Conservation (phyloP, 2,888 invertebrate species). For the Pseudeuparius sepicola region DNA sequence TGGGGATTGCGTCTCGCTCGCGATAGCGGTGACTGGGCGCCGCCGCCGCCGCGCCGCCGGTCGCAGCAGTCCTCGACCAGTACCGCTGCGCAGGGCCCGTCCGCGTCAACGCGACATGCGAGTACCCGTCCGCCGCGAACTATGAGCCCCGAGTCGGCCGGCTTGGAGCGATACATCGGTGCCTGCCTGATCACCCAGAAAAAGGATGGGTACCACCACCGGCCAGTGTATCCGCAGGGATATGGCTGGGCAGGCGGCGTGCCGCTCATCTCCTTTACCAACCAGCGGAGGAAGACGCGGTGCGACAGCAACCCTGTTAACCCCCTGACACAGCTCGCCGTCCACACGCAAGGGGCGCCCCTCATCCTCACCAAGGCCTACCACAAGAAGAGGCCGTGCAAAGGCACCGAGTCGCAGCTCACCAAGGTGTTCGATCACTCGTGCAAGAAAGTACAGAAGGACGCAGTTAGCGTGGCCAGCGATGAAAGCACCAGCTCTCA, state of each 20-base stretch:
- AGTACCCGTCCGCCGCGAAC: too few relatives aligned
- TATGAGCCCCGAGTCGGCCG: slow-evolving; percentile 67
- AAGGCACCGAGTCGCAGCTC: slow-evolving; percentile 19
- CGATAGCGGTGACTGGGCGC: slow-evolving; percentile 17
- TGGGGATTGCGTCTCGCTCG: slow-evolving; percentile 20
- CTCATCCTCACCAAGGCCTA: slow-evolving; percentile 62
- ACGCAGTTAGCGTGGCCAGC: slow-evolving; percentile 63
- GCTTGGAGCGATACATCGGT: slow-evolving; percentile 54
- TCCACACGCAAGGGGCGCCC: slow-evolving; percentile 80
- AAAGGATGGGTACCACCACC: slow-evolving; percentile 18
- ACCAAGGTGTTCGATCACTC: slow-evolving; percentile 25
- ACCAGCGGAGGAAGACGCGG: slow-evolving; percentile 37
- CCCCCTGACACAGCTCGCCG: slow-evolving; percentile 59
- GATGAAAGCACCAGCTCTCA: slow-evolving; percentile 63
- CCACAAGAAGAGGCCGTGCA: slow-evolving; percentile 33
- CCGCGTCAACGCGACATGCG: slow-evolving; percentile 20
- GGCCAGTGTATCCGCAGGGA: slow-evolving; percentile 37
- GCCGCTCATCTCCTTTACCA: slow-evolving; percentile 71
- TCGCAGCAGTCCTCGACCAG: slow-evolving; percentile 17
- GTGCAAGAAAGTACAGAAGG: slow-evolving; percentile 34
- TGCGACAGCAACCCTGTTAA: slow-evolving; percentile 14
- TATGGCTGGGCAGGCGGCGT: slow-evolving; percentile 67
- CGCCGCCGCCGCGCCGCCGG: slow-evolving; percentile 11
- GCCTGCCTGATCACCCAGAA: slow-evolving; percentile 45
- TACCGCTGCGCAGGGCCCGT: slow-evolving; percentile 21